Base-by-base conservation (phyloP, 2,888 invertebrate genomes). In the Dromius quadrimaculatus region DNA sequence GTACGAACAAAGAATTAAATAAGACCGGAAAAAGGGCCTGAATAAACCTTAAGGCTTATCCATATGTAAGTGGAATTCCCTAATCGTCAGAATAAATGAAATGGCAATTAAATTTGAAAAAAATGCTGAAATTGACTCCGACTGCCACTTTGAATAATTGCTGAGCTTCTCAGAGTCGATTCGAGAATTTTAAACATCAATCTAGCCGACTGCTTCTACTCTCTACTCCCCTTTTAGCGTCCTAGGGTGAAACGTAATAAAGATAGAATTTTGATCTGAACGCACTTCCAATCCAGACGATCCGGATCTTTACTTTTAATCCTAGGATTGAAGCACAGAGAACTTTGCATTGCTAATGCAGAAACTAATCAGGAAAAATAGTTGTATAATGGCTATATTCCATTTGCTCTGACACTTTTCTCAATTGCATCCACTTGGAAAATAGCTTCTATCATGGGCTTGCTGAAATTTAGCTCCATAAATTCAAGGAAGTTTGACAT, bases 71-170 rank as follows among this genome's bases (percentile, higher is more conserved):
- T 72, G 75, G 36, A 36, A 36, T 11, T 36, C 34, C 61, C 71
- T 28, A 23, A 8, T 6, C 50, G 23, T 15, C 50, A 54, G 75
- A 74, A 76, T 76, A 76, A 76, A 76, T 75, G 75, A 73, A 74
- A 74, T 73, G 72, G 73, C 74, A 76, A 76, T 76, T 76, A 76
- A 76, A 76, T 73, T 73, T 72, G 70, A 71, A 74, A 74, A 15
- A 13, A 41, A 73, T 72, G 72, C 73, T 71, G 54, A 62, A 74
- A 73, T 74, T 74, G 74, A 72, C 47, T 23, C 47, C 41, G 41
- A 15, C 41, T 75, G 75, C 75, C 75, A 75, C 73, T 76, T 76
- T 76, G 76, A 76, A 76, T 76, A 76, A 76, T 76, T 73, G 74
- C 74, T 71, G 72, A 71, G 71, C 72, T 73, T 41, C 41, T 64